phyloP scores from a whole-genome alignment of 2,888 invertebrate genomes.

The Scaeva pyrastri region DNA sequence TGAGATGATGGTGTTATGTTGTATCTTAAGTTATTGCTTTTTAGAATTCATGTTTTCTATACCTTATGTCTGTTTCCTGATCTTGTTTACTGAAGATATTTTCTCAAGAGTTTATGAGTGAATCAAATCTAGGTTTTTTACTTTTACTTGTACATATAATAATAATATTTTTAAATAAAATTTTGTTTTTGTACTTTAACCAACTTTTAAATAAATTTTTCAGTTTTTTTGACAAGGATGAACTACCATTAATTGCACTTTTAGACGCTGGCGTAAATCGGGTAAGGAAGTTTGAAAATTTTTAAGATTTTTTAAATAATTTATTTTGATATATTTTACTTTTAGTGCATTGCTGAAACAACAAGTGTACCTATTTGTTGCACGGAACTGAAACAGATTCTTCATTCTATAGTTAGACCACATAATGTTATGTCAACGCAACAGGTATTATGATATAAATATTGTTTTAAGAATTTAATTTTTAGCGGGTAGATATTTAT shows the following conservation, averaged over 20 bases:
- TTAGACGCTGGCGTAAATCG: slow-evolving; percentile 94
- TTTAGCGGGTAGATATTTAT: slow-evolving; percentile 21
- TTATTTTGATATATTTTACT: slow-evolving; percentile 53
- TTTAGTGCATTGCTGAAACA: slow-evolving; percentile 89
- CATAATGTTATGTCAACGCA: slow-evolving; percentile 91
- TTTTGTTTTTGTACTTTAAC: too few relatives aligned
- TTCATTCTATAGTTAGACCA: slow-evolving; percentile 90
- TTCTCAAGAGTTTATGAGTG: background rate
- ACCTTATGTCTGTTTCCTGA: background rate
- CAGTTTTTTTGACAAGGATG: slow-evolving; percentile 93
- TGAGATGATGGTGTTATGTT: background rate
- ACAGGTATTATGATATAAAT: slow-evolving; percentile 79
- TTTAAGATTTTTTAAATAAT: background rate
- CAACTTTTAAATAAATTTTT: slow-evolving; percentile 13
- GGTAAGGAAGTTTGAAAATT: slow-evolving; percentile 85
- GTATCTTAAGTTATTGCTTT: background rate
- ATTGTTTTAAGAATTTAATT: background rate
- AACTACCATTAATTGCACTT: slow-evolving; percentile 90
- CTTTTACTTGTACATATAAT: too few relatives aligned
- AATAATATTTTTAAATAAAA: background rate
- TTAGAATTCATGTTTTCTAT: background rate
- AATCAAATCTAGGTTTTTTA: background rate
- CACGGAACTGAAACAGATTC: slow-evolving; percentile 90
- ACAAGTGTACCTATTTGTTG: slow-evolving; percentile 86
- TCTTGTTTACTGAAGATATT: background rate